Percentiles rank a stretch among this genome's conserved stretches.
phyloP scores from a whole-genome alignment of 2,888 invertebrate genomes.

The Platycnemis pennipes region DNA sequence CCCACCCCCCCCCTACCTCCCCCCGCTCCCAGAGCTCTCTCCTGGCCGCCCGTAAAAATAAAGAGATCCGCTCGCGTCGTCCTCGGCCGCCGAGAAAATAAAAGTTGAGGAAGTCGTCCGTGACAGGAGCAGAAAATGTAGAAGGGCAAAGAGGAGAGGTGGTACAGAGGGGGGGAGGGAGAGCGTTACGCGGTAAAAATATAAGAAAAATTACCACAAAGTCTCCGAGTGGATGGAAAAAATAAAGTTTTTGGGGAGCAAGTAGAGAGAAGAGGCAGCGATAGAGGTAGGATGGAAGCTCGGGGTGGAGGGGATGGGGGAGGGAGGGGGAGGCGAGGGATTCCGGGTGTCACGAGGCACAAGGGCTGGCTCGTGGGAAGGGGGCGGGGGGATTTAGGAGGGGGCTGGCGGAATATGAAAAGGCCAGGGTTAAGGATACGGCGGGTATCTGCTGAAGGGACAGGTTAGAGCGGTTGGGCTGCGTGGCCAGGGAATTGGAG shows the following conservation, averaged over 20 bases:
- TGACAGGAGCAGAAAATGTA: background rate
- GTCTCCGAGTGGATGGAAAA: background rate
- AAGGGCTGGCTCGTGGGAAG: background rate
- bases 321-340: background rate
- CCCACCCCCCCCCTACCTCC: too few species aligned
- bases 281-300: background rate
- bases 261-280: background rate
- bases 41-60: too few species aligned
- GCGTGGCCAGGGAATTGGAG: background rate
- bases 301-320: background rate
- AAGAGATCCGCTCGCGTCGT: background rate
- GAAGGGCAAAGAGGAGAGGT: background rate
- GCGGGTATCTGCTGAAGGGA: constrained; percentile 23
- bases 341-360: background rate
- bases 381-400: background rate
- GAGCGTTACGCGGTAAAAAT: constrained; percentile 1
- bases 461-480: background rate
- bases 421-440: background rate
- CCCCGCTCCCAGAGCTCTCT: background rate
- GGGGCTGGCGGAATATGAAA: background rate
- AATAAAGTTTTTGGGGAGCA: background rate
- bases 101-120: constrained; percentile 21
- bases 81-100: background rate
- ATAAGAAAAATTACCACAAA: constrained; percentile 10
- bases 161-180: background rate